Percentiles rank a stretch among this genome's conserved stretches.
phyloP scores from a whole-genome alignment of 2,888 invertebrate species.

The Gandaritis pyraliata region DNA sequence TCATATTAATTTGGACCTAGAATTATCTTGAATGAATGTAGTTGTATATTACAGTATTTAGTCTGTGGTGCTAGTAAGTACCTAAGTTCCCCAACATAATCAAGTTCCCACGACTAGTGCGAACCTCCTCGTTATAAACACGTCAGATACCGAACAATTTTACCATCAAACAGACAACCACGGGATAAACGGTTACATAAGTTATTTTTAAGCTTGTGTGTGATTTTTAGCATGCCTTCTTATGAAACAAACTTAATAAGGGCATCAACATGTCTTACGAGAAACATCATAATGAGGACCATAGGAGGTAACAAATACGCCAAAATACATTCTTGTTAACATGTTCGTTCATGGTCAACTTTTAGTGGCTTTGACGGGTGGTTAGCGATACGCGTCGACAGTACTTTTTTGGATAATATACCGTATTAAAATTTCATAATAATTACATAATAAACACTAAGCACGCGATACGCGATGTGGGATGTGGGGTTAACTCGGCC shows the following conservation, averaged over 20 bases:
- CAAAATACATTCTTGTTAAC: slow-evolving; percentile 50
- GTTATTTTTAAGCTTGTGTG: slow-evolving; percentile 16
- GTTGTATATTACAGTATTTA: slow-evolving; percentile 5
- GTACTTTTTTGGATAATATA: slow-evolving; percentile 60
- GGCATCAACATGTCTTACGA: slow-evolving; percentile 21
- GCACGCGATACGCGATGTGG: slow-evolving; percentile 54
- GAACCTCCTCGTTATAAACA: slow-evolving; percentile 27
- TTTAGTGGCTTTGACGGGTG: slow-evolving; percentile 56
- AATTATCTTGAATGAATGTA: not conserved
- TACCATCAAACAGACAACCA: slow-evolving; percentile 25
- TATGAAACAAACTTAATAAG: slow-evolving; percentile 21
- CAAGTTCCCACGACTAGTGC: slow-evolving; percentile 28
- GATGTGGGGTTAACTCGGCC: slow-evolving; percentile 34
- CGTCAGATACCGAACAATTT: slow-evolving; percentile 29
- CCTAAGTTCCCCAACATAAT: slow-evolving; percentile 19
- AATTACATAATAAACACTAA: slow-evolving; percentile 55
- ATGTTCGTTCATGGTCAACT: slow-evolving; percentile 48
- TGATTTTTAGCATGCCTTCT: slow-evolving; percentile 25
- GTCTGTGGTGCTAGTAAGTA: slow-evolving; percentile 7
- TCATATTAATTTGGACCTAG: not conserved
- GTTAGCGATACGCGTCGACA: slow-evolving; percentile 58
- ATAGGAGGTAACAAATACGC: slow-evolving; percentile 45
- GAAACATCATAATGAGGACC: slow-evolving; percentile 17
- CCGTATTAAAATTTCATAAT: slow-evolving; percentile 56
- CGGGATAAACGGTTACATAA: slow-evolving; percentile 24